Evolutionary conservation across 2,888 invertebrate species (phyloP), one percentile per base, ranked within the genome.

Genomic region (Drosophila koepferae): DNA sequence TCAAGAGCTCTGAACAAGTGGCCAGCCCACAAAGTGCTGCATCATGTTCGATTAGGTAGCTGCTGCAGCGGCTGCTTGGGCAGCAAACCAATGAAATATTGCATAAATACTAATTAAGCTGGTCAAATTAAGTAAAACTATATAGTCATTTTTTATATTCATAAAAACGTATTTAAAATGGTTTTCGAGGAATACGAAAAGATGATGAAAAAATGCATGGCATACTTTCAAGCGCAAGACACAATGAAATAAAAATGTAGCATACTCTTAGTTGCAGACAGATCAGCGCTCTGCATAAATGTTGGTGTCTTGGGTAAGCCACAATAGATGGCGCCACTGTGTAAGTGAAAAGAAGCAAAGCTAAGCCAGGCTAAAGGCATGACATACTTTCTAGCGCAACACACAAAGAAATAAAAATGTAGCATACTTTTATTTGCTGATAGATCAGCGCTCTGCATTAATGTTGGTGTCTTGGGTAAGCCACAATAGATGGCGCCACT

Each of bases 41-140:
- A 64, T 79, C 76, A 86, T 63, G 67, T 46, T 64, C 55, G 72
- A 66, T 51, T 75, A 12, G 18, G 63, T 80, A 81, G 82, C 78
- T 81, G 80, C 38, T 43, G 48, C 46, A 36, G 43, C 8, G 44
- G 38, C 28, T 51, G 20, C n/a, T n/a, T 38, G 9, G 14, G 14
- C 14, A 60, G 10, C 3, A 18, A 6, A n/a, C 18, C 18, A 12
- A 34, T 16, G 1, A 14, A 40, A 49, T n/a, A 31, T 31, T 10
- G 2, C 31, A 31, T 34, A 18, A 20, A 12, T 36, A 36, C 10
- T 51, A 12, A 14, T 18, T 18, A 3, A 18, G 0, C 18, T 28
- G 38, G 12, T 41, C 9, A 14, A 41, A 14, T 28, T 23, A 6
- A 28, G 6, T 40, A 23, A 3, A 9, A 40, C 16, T 20, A 40